These are phyloP conservation scores for Drosophila villosipedis DNA, from an alignment of 2,888 invertebrate genomes.

Conservation along the genomic window DNA sequence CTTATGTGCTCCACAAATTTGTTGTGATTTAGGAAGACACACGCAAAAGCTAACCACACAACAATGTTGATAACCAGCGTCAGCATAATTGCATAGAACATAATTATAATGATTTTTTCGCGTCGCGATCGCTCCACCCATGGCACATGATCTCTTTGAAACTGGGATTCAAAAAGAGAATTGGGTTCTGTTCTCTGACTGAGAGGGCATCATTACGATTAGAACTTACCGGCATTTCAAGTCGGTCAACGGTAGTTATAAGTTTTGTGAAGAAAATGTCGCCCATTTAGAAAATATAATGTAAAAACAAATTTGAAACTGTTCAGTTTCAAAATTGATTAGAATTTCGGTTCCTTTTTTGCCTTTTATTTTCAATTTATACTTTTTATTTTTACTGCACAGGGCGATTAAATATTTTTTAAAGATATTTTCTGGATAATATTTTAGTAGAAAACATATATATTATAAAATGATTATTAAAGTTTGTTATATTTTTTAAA, in stretches of 20 bases:
- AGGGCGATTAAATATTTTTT: no score
- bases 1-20: constrained; percentile 5
- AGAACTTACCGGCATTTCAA: constrained; percentile 20
- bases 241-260: background rate
- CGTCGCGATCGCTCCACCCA: constrained; percentile 37
- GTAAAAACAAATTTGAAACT: constrained; percentile 3
- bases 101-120: constrained; percentile 39
- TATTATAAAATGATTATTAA: background rate
- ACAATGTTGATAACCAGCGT: constrained; percentile 18
- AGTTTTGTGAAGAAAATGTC: constrained; percentile 1
- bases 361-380: no score
- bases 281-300: constrained; percentile 3
- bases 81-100: constrained; percentile 26
- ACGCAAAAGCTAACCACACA: constrained; percentile 29
- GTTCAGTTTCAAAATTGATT: background rate
- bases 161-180: constrained; percentile 8
- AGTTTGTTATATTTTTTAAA: background rate
- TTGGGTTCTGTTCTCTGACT: background rate
- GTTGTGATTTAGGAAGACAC: constrained; percentile 24
- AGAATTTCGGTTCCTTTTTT: background rate
- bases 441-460: background rate
- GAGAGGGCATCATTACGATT: background rate
- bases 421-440: background rate
- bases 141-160: constrained; percentile 18
- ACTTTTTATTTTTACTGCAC: background rate